Percentiles rank a stretch among this genome's conserved stretches.
Conservation (phyloP, 64 coral and sea anemone species). For the Cladopsammia gracilis region DNA sequence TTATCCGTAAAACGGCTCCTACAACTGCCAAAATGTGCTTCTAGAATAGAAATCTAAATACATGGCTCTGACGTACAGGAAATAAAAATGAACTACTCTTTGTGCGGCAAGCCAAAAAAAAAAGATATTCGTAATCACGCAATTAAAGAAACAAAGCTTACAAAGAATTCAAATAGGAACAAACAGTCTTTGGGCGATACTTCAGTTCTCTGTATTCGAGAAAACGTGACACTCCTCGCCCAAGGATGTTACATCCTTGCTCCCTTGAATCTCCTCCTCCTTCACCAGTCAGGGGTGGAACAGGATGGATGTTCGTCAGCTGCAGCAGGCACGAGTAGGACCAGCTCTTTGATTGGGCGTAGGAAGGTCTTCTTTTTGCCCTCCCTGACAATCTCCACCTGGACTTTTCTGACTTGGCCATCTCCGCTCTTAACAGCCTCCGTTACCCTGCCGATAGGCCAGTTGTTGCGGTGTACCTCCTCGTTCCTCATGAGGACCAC, state of each 20-base stretch:
- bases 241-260: constrained; percentile 24
- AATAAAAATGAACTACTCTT: no score
- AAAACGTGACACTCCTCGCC: constrained; percentile 51
- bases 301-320: neutral
- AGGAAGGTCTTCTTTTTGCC: constrained; percentile 45
- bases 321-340: neutral
- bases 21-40: no score
- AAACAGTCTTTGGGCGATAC: neutral
- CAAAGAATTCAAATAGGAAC: neutral
- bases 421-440: constrained; percentile 13
- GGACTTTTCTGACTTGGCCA: constrained; percentile 3
- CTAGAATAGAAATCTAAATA: no score
- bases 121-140: neutral
- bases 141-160: neutral
- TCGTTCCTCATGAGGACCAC: no score
- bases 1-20: no score
- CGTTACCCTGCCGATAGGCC: neutral
- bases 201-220: neutral
- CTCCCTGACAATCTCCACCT: neutral
- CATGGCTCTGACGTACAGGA: no score
- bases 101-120: neutral
- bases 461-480: no score
- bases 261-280: neutral
- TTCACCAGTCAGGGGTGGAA: neutral
- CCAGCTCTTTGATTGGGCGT: constrained; percentile 18